Evolutionary conservation across 2,888 invertebrate genomes (phyloP).

Genomic region (Sphaerophoria taeniata): DNA sequence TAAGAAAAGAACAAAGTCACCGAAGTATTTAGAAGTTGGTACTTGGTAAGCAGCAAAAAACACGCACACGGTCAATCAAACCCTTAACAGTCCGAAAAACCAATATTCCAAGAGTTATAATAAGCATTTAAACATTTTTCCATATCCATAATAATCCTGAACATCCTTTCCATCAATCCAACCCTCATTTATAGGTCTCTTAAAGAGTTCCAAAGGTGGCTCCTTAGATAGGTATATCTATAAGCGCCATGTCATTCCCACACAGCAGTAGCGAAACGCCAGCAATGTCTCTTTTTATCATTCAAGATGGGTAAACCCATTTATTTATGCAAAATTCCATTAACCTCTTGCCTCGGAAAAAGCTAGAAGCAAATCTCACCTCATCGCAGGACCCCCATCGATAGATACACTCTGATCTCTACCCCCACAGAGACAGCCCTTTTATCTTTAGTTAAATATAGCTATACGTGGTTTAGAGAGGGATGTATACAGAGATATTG

Average conservation of each 20-base stretch:
- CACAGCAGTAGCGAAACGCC: not conserved
- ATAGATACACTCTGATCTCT: not conserved
- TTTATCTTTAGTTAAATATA: constrained; percentile 12
- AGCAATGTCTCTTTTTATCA: constrained; percentile 50
- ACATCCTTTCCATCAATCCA: no score
- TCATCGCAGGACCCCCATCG: constrained; percentile 11
- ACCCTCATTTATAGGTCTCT: no score
- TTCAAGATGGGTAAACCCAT: constrained; percentile 46
- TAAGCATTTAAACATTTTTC: no score
- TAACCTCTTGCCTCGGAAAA: constrained; percentile 35
- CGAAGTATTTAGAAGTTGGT: no score
- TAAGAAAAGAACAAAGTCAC: no score
- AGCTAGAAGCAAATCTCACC: constrained; percentile 23
- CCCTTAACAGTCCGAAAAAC: no score
- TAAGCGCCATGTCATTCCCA: constrained; percentile 10
- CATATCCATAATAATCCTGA: no score
- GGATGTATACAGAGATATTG: not conserved
- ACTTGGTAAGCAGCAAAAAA: no score
- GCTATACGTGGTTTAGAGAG: no score
- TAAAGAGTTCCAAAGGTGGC: not conserved
- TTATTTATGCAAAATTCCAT: constrained; percentile 60
- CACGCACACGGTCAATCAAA: no score
- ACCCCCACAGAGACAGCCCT: constrained; percentile 4
- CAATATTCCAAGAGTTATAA: no score
- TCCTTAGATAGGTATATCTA: not conserved